Percentiles rank a stretch among this genome's conserved stretches.
Evolutionary conservation across 2,113 vertebrate genomes (phyloP).

Genomic region (Psittacula cyanocephala): DNA sequence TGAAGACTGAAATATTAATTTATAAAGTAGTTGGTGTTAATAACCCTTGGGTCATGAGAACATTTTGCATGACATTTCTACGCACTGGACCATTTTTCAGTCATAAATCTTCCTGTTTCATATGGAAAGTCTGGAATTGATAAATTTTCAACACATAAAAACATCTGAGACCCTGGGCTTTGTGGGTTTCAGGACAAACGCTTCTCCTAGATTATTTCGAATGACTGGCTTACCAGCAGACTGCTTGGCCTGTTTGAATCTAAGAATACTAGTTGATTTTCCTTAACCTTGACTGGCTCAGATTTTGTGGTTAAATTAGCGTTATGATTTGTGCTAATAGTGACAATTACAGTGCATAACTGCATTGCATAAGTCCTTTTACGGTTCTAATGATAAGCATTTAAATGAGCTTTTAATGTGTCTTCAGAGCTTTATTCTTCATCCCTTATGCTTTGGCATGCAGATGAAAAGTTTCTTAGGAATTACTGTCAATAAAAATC

Average conservation of each 20-base stretch:
- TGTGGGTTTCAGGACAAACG: not conserved
- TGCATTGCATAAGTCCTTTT: not conserved
- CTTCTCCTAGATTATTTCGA: not conserved
- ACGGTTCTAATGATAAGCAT: not conserved
- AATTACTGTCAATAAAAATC: not conserved
- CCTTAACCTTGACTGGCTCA: not conserved
- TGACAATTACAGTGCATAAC: not conserved
- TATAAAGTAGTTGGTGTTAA: not conserved
- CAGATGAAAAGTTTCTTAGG: not conserved
- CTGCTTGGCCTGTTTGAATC: not conserved
- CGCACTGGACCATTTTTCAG: not conserved
- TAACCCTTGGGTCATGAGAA: not conserved
- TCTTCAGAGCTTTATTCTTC: not conserved
- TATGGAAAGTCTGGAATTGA: not conserved
- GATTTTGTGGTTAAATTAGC: not conserved
- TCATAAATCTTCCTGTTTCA: not conserved
- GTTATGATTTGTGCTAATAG: not conserved
- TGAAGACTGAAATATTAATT: not conserved
- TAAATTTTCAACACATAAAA: not conserved
- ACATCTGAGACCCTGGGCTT: not conserved
- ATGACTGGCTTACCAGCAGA: not conserved
- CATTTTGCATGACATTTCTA: not conserved
- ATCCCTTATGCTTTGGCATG: not conserved
- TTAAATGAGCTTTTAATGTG: not conserved
- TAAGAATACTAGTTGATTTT: not conserved